These are phyloP conservation scores for Actinia equina DNA, from an alignment of 64 coral and sea anemone species.

Conservation along the genomic window DNA sequence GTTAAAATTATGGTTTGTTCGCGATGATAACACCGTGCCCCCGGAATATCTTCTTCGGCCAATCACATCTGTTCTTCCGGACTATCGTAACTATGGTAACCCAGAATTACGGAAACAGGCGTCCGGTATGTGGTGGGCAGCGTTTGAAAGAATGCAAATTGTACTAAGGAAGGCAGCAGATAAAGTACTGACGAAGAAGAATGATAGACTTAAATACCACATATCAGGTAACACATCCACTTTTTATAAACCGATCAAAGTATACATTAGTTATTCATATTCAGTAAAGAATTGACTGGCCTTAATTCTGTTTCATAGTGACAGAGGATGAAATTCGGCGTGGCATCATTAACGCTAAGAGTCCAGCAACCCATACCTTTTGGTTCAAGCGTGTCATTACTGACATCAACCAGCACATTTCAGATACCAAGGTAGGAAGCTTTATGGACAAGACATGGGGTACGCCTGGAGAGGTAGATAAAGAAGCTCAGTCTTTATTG, in stretches of 20 bases:
- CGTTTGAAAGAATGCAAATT: constrained; percentile 92
- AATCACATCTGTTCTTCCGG: constrained; percentile 69
- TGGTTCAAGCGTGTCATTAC: constrained; percentile 93
- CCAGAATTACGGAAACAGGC: constrained; percentile 81
- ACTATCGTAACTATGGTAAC: constrained; percentile 81
- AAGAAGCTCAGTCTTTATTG: constrained; percentile 67
- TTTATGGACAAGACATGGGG: constrained; percentile 90
- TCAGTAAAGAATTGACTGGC: not conserved
- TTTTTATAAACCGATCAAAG: not conserved
- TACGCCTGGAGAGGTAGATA: constrained; percentile 42
- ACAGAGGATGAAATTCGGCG: constrained; percentile 98
- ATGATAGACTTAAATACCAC: constrained; percentile 63
- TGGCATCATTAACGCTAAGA: constrained; percentile 60
- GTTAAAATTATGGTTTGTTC: constrained; percentile 68
- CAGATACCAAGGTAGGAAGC: constrained; percentile 58
- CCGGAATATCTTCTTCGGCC: constrained; percentile 83
- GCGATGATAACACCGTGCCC: constrained; percentile 77
- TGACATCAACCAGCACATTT: constrained; percentile 54
- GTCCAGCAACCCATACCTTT: constrained; percentile 71
- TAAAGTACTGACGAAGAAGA: constrained; percentile 36
- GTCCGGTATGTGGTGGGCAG: constrained; percentile 82
- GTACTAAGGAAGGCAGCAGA: constrained; percentile 68
- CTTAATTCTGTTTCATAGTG: constrained; percentile 35
- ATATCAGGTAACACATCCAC: constrained; percentile 74
- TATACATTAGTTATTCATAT: not conserved